These are phyloP conservation scores for Cryptocheilus praepositus DNA, from an alignment of 2,888 invertebrate genomes.

Conservation along the genomic window DNA sequence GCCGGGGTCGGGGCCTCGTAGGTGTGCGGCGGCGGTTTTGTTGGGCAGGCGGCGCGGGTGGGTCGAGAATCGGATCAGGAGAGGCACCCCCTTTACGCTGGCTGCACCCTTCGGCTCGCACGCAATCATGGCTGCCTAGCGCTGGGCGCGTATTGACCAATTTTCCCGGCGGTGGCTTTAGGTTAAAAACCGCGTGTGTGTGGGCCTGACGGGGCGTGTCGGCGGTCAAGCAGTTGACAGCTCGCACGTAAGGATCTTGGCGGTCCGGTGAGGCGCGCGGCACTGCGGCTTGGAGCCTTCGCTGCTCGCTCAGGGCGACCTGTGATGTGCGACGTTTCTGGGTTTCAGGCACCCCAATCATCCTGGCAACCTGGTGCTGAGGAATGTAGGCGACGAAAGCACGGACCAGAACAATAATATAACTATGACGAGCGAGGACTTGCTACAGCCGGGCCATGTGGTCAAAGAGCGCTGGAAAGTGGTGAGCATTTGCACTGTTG, in stretches of 20 bases:
- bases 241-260: slow-evolving; percentile 12
- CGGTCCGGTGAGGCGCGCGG: too few relatives aligned
- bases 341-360: slow-evolving; percentile 65
- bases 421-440: slow-evolving; percentile 94
- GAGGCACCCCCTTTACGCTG: slow-evolving; percentile 28
- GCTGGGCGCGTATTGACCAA: slow-evolving; percentile 66
- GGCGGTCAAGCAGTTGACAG: slow-evolving; percentile 36
- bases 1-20: too few relatives aligned
- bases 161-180: slow-evolving; percentile 47
- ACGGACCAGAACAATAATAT: slow-evolving; percentile 83
- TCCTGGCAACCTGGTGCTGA: slow-evolving; percentile 65
- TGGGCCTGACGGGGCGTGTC: slow-evolving; percentile 51
- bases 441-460: slow-evolving; percentile 96
- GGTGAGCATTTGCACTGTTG: slow-evolving; percentile 77
- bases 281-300: too few relatives aligned
- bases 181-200: slow-evolving; percentile 47
- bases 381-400: slow-evolving; percentile 74
- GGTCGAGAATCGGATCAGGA: slow-evolving; percentile 8
- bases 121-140: slow-evolving; percentile 73
- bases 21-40: background rate
- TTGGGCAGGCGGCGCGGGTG: background rate
- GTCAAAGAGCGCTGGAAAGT: slow-evolving; percentile 99
- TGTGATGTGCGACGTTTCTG: slow-evolving; percentile 38
- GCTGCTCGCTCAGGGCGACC: too few relatives aligned
- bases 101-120: slow-evolving; percentile 65